Evolutionary conservation across 2,797 vertebrate species (phyloP).

Genomic region (Clarias platycephalus): DNA sequence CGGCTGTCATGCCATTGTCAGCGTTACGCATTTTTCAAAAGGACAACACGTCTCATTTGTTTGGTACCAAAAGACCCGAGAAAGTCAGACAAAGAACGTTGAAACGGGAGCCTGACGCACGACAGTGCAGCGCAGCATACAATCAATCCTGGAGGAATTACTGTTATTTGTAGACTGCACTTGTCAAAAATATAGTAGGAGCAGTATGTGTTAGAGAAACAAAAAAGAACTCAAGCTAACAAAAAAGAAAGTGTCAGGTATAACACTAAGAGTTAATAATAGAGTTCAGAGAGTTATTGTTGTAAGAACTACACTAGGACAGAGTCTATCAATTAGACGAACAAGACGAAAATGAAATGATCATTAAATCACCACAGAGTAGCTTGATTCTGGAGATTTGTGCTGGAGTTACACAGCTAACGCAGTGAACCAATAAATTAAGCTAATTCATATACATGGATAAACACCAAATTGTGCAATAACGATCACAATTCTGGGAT

Average conservation of each 20-base stretch:
- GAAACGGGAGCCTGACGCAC: conserved; percentile 32
- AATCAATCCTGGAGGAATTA: conserved; percentile 23
- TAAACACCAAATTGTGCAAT: background rate
- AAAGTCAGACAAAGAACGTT: conserved; percentile 40
- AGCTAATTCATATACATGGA: background rate
- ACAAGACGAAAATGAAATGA: background rate
- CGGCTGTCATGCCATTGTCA: conserved; percentile 25
- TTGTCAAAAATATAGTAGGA: conserved; percentile 20
- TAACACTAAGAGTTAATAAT: background rate
- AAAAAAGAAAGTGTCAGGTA: background rate
- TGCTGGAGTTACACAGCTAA: background rate
- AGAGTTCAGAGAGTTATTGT: background rate
- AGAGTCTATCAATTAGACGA: background rate
- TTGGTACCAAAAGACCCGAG: conserved; percentile 27
- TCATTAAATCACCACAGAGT: background rate
- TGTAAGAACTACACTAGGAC: too few relatives aligned
- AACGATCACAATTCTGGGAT: background rate
- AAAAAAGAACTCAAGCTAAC: background rate
- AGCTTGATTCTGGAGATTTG: background rate
- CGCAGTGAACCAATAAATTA: background rate
- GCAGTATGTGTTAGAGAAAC: background rate
- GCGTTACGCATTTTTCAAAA: conserved; percentile 21
- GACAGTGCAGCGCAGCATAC: conserved; percentile 8
- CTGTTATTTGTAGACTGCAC: conserved; percentile 4
- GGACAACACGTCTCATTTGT: conserved; percentile 17